Percentiles rank a stretch among this genome's conserved stretches.
phyloP scores from a whole-genome alignment of 2,888 invertebrate genomes.

The Augochlorella aurata region DNA sequence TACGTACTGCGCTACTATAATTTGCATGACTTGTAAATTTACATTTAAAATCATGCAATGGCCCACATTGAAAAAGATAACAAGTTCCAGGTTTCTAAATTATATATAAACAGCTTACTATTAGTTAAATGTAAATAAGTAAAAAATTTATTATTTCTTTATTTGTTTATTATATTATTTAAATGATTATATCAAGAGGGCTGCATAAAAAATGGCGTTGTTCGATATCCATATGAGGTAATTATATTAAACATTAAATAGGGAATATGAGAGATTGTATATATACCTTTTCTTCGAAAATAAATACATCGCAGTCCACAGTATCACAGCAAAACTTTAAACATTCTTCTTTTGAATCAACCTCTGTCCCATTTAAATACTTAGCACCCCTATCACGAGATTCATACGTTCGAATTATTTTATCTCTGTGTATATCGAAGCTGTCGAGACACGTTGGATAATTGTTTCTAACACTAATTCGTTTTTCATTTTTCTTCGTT shows the following conservation, averaged over 20 bases:
- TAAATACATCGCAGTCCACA: constrained; percentile 93
- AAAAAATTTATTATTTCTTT: not conserved
- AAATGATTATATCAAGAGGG: not conserved
- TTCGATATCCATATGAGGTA: not conserved
- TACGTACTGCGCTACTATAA: constrained; percentile 93
- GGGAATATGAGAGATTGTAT: not conserved
- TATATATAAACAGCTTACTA: constrained; percentile 11
- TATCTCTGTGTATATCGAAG: constrained; percentile 93
- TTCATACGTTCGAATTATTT: constrained; percentile 95
- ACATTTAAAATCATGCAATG: constrained; percentile 94
- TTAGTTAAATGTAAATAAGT: not conserved
- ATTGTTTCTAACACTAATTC: constrained; percentile 82
- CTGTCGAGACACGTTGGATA: constrained; percentile 86
- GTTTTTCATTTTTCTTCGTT: constrained; percentile 72
- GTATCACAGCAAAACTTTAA: constrained; percentile 94
- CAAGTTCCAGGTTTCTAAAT: constrained; percentile 92
- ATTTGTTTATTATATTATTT: not conserved
- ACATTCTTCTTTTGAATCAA: constrained; percentile 91
- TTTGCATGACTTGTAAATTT: constrained; percentile 94
- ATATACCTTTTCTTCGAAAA: constrained; percentile 93
- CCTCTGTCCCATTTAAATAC: constrained; percentile 92
- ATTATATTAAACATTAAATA: not conserved
- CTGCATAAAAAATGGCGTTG: not conserved
- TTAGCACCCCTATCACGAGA: constrained; percentile 94
- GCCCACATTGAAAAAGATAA: constrained; percentile 95